Evolutionary conservation across 2,797 vertebrate species (phyloP), one percentile per base, ranked within the genome.

Genomic region (Coilia nasus): DNA sequence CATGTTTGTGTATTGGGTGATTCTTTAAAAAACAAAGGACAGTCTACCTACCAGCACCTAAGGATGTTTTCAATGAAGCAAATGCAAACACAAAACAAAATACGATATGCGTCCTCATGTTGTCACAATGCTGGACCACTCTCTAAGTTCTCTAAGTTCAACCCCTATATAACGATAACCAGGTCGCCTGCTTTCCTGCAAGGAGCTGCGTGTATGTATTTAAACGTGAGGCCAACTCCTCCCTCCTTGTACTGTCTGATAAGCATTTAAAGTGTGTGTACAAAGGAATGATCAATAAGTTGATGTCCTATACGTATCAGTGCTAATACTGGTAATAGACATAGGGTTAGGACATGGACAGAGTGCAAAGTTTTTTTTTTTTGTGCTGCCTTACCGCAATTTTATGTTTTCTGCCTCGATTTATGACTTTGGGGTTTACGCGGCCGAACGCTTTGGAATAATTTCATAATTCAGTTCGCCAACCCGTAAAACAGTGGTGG

Each of bases 41-140:
- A 41, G 41, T 21, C n/a, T 14, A 75, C 84, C 83, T 87, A 87
- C 87, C 82, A 84, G 82, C 25, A 62, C 82, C 44, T 1, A 1
- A 2, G 50, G 82, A 54, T 56, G 54, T 56, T 81, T 67, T 83
- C 25, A 85, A n/a, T 19, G 62, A 7, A 62, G 78, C 81, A 21
- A 56, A 54, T 3, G 85, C 47, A 75, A 82, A 31, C 41, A 44
- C 14, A 2, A 60, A 4, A 35, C 46, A 23, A 23, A 50, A 62
- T 59, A 86, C 54, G 10, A 60, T 80, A 28, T 25, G 41, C 84
- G 83, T 83, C 10, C 78, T 82, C 31, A 6, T 84, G 35, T 71
- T 78, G 71, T 12, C 35, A 41, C 19, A 31, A 21, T n/a, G 35
- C 41, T 78, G 17, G 67, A 78, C 12, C 11, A 28, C 28, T 31